Percentiles rank a stretch among this genome's conserved stretches.
Conservation (phyloP, 2,888 invertebrate species). For the Ellobium chinense region DNA sequence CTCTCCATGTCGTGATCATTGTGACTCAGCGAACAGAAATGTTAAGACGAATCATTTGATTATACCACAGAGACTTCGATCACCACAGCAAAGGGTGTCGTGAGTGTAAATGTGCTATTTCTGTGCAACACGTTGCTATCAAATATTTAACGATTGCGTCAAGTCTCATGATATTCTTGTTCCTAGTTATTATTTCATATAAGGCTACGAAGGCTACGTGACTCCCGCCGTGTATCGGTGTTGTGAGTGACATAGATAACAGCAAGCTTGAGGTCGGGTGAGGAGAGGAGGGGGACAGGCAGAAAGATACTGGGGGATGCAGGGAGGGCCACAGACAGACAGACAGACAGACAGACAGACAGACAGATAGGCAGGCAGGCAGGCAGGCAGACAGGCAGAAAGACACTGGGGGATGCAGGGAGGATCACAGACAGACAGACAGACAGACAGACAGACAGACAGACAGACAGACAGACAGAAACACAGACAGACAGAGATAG, state of each 20-base stretch:
- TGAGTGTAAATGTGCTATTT: too few species aligned
- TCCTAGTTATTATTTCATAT: too few species aligned
- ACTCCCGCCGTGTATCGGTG: too few species aligned
- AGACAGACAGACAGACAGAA: background rate
- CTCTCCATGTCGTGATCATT: background rate
- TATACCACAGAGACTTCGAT: too few species aligned
- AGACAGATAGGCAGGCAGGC: background rate
- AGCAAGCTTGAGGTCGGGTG: background rate
- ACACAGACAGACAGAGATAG: background rate
- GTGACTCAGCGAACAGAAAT: too few species aligned
- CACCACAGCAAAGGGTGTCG: too few species aligned
- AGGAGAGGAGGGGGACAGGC: background rate
- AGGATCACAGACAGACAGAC: background rate
- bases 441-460: background rate
- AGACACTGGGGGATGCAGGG: background rate
- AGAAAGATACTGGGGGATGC: background rate
- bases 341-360: conserved; percentile 19
- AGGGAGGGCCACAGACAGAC: background rate
- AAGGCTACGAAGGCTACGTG: too few species aligned
- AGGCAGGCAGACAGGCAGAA: background rate
- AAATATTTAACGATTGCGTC: too few species aligned
- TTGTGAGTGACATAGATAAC: too few species aligned
- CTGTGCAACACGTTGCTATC: too few species aligned
- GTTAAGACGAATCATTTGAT: too few species aligned
- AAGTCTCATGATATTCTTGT: too few species aligned